Evolutionary conservation across 2,113 vertebrate genomes (phyloP).

Genomic region (Ranitomeya variabilis): DNA sequence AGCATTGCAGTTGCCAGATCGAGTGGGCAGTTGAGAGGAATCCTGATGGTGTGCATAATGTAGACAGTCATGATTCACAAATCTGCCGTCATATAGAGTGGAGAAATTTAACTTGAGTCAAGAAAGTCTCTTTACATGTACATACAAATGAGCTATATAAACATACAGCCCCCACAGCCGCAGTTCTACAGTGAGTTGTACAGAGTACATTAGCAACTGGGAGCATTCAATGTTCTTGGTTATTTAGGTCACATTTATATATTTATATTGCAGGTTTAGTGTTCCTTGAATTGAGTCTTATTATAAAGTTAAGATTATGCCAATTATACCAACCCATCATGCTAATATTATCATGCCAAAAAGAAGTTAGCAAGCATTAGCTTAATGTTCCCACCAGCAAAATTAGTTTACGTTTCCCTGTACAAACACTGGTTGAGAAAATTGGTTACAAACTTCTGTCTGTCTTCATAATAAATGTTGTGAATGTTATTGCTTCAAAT

Average conservation of each 20-base stretch:
- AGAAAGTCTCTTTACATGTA: background rate
- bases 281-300: background rate
- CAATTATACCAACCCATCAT: background rate
- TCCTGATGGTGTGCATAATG: too few species aligned
- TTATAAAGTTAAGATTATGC: background rate
- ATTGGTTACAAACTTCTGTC: conserved; percentile 18
- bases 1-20: too few species aligned
- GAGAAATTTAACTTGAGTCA: too few species aligned
- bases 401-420: conserved; percentile 9
- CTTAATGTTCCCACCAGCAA: background rate
- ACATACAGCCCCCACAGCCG: background rate
- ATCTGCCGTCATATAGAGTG: too few species aligned
- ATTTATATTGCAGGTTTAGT: background rate
- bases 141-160: background rate
- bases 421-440: conserved; percentile 12
- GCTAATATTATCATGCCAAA: background rate
- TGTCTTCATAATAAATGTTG: conserved; percentile 35
- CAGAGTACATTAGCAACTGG: background rate
- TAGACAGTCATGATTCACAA: too few species aligned
- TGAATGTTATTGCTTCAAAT: conserved; percentile 29
- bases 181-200: background rate
- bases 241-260: conserved; percentile 1
- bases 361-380: background rate
- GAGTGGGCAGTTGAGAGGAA: too few species aligned
- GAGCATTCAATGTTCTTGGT: background rate